These are phyloP conservation scores for Capreolus pygargus DNA, from an alignment of 2,113 vertebrate genomes.

Conservation along the genomic window DNA sequence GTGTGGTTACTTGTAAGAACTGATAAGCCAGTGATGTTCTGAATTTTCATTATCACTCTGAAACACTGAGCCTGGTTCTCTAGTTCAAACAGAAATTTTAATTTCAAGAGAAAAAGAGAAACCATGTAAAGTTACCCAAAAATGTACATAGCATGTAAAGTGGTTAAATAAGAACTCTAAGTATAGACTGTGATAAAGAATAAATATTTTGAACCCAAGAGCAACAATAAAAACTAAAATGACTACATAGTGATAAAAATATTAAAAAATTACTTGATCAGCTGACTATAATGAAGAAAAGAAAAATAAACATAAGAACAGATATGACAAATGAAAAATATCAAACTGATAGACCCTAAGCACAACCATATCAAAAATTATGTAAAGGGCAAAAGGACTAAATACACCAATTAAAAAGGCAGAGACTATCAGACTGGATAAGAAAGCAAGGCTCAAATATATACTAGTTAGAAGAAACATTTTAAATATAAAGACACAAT, in stretches of 20 bases:
- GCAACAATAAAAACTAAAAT: neutral
- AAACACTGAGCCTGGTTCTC: neutral
- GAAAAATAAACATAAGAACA: neutral
- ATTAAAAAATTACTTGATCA: neutral
- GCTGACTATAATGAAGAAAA: neutral
- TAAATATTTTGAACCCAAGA: neutral
- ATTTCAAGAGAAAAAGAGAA: slow-evolving; percentile 1
- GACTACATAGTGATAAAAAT: neutral
- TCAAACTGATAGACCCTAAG: neutral
- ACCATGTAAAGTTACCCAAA: neutral
- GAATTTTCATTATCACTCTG: slow-evolving; percentile 34
- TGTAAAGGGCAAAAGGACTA: neutral
- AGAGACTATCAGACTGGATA: neutral
- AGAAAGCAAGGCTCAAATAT: neutral
- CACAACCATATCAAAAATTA: neutral
- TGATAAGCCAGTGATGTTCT: slow-evolving; percentile 4
- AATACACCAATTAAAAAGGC: neutral
- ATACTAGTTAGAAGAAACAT: neutral
- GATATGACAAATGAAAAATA: neutral
- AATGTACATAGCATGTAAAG: neutral
- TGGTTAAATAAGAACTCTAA: neutral
- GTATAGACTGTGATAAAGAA: neutral
- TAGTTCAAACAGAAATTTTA: neutral
- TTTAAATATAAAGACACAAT: neutral
- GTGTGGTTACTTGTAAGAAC: neutral